These are phyloP conservation scores for Blera fallax DNA, from an alignment of 2,888 invertebrate genomes.

Conservation along the genomic window DNA sequence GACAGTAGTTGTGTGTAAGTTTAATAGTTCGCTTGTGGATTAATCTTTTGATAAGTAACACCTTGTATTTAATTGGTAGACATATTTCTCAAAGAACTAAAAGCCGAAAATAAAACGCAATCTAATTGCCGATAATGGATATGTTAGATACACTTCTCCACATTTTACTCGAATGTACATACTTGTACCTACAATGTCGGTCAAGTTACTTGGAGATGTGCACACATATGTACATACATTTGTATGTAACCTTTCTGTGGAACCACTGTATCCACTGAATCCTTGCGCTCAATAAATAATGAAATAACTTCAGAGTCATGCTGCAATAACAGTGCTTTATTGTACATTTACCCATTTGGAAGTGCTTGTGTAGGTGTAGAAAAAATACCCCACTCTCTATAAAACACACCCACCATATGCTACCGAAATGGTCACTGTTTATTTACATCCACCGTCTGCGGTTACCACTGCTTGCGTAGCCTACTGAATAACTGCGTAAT, in stretches of 20 bases:
- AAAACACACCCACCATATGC: conserved; percentile 54
- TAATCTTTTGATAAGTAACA: no score
- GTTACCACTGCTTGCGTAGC: conserved; percentile 23
- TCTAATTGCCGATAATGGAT: no score
- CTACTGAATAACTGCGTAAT: conserved; percentile 61
- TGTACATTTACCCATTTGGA: conserved; percentile 22
- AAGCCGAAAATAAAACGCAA: no score
- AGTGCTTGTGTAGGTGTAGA: conserved; percentile 14
- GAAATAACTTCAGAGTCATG: conserved; percentile 13
- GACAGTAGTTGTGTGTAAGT: no score
- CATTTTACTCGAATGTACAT: no score
- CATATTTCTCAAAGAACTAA: no score
- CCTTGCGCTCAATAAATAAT: conserved; percentile 28
- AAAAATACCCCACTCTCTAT: conserved; percentile 32
- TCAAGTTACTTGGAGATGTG: neutral
- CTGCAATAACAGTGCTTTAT: conserved; percentile 37
- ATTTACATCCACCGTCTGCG: conserved; percentile 53
- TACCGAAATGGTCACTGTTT: conserved; percentile 49
- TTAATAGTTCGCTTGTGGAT: no score
- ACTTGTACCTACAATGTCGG: neutral
- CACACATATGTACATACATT: no score
- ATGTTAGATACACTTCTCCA: neutral
- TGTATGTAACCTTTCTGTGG: neutral
- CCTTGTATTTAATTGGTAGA: no score
- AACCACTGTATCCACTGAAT: neutral